Evolutionary conservation across 2,888 invertebrate genomes (phyloP), one percentile per base, ranked within the genome.

Genomic region (Girardia tigrina): DNA sequence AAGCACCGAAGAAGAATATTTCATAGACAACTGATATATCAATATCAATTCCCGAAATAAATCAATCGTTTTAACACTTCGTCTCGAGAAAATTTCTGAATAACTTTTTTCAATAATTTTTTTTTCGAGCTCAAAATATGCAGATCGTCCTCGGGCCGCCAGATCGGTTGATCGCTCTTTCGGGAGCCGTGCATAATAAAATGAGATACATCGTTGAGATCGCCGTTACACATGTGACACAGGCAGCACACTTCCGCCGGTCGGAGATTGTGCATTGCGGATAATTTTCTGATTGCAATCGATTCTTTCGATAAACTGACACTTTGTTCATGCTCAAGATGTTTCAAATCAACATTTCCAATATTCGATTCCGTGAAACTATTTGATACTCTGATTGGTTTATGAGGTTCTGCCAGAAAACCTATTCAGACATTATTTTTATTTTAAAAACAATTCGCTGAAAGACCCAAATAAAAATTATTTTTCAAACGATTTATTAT

Each of bases 201-300:
- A 56, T 56, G 56, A 56, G n/a, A 6, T 16, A 56, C 56, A 56
- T 56, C 56, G 4, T 56, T n/a, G 20, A 56, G n/a, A 16, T 56
- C 56, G 23, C 56, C 56, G n/a, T 56, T 56, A 16, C 56, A 56
- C 56, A 56, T 56, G n/a, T 56, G 56, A 56, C 56, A 56, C n/a
- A 56, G n/a, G 4, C 20, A n/a, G 23, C n/a, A 56, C 23, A 56
- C n/a, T 2, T 56, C 2, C 23, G 8, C 56, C 4, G 2, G n/a
- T 20, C 2, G 4, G 20, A 56, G 4, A 56, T 56, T 56, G 23
- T 56, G 56, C 4, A 20, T 56, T 23, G 23, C n/a, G 4, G 56
- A 12, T 20, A n/a, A 56, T 56, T 56, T 56, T 12, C 23, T 56
- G n/a, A 56, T 56, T 12, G 23, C 6, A 56, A 20, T 16, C 4